A percentile compares a stretch with the other conserved stretches of the same genome.
Conservation (phyloP, 2,888 invertebrate species). For the Drosophila putrida region DNA sequence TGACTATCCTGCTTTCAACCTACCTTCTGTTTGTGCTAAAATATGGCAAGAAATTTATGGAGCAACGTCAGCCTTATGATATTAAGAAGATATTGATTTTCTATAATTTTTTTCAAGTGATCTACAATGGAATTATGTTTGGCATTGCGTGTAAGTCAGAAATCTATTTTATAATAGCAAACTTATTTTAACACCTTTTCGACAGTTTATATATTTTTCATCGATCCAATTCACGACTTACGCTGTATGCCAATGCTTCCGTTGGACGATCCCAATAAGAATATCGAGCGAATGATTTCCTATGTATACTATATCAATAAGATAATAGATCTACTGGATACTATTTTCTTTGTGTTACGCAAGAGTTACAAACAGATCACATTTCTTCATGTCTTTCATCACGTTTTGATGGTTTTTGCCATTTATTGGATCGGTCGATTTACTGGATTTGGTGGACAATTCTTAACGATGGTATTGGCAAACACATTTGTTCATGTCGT, state of each 20-base stretch:
- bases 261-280: slow-evolving; percentile 6
- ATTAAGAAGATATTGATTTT: slow-evolving; percentile 3
- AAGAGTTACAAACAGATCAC: slow-evolving; percentile 36
- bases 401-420: slow-evolving; percentile 3
- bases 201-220: slow-evolving; percentile 4
- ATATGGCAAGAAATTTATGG: slow-evolving; percentile 17
- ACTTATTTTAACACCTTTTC: too few species aligned
- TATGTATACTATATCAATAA: slow-evolving; percentile 25
- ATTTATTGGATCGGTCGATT: slow-evolving; percentile 9
- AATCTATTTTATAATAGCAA: too few species aligned
- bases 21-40: slow-evolving; percentile 19
- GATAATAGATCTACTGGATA: slow-evolving; percentile 30
- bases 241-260: slow-evolving; percentile 7
- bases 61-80: slow-evolving; percentile 8
- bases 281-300: not conserved
- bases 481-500: slow-evolving; percentile 21
- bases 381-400: slow-evolving; percentile 27
- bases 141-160: not conserved
- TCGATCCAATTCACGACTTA: not conserved
- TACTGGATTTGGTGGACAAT: slow-evolving; percentile 26
- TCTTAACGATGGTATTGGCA: not conserved
- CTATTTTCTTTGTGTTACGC: slow-evolving; percentile 28
- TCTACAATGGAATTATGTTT: slow-evolving; percentile 10
- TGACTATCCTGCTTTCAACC: not conserved
- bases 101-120: slow-evolving; percentile 19